Evolutionary conservation across 2,797 vertebrate species (phyloP).

Genomic region (Euthynnus affinis): DNA sequence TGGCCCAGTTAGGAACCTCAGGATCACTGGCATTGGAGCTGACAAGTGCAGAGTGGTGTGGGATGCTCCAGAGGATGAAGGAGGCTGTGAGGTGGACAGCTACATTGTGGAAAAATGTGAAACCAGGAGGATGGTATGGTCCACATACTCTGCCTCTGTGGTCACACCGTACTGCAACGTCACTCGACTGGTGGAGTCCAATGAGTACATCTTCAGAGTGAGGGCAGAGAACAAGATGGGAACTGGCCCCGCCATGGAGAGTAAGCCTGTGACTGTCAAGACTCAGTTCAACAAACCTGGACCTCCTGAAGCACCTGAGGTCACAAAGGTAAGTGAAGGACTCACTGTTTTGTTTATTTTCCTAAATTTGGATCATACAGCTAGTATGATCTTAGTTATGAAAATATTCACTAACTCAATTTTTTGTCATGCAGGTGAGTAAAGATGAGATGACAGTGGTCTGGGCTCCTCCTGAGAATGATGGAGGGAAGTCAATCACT

Average conservation of each 20-base stretch:
- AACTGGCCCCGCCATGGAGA: conserved; percentile 95
- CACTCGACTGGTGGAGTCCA: conserved; percentile 95
- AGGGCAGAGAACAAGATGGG: conserved; percentile 99
- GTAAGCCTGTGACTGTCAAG: conserved; percentile 93
- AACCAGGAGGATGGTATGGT: conserved; percentile 99
- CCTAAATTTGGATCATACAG: too few species aligned
- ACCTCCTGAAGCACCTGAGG: conserved; percentile 94
- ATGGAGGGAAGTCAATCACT: conserved; percentile 98
- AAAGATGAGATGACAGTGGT: conserved; percentile 99
- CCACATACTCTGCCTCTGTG: conserved; percentile 93
- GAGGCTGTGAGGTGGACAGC: conserved; percentile 98
- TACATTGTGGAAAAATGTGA: conserved; percentile 99
- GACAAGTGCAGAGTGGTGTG: conserved; percentile 96
- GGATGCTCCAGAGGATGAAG: conserved; percentile 96
- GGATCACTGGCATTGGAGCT: conserved; percentile 91
- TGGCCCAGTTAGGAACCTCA: conserved; percentile 93
- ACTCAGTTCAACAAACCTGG: conserved; percentile 95
- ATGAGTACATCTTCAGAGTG: conserved; percentile 98
- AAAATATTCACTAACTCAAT: background rate
- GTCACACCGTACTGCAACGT: conserved; percentile 91
- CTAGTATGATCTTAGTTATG: background rate
- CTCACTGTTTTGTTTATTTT: background rate
- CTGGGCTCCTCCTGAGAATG: conserved; percentile 97
- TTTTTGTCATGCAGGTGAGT: conserved; percentile 74
- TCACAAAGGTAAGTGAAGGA: conserved; percentile 90